Base-by-base conservation (phyloP, 2,888 invertebrate genomes). In the Agrilus mali region DNA sequence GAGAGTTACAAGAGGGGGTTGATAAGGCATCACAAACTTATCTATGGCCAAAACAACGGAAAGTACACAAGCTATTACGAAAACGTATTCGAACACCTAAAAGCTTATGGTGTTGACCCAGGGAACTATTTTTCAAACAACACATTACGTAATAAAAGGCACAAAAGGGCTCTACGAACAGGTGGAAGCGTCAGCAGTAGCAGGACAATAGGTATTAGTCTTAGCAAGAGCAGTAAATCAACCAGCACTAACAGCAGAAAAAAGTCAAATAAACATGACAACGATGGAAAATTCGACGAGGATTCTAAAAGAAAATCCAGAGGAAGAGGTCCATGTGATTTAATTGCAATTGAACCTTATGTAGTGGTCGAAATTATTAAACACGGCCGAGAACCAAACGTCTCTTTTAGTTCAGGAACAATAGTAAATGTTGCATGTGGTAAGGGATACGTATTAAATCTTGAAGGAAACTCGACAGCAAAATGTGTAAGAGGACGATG, bases 401-500 rank as follows among this genome's bases (percentile, higher is more conserved):
- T 77, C 12, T 77, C 80, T 6, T 84, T 77, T 60, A 82, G 86
- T 49, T 78, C 83, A 40, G 88, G 88, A 0, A 83, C 84, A 0
- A 75, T 85, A 38, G 75, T 88, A 0, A 74, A 79, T 53, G 75
- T 87, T 33, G 80, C 80, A 1, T 89, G 88, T 60, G 80, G 80
- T 1, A 79, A 80, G 50, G 87, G 87, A 4, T 87, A 85, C 56
- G 79, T 78, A 10, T 67, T 84, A 4, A 88, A 86, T 60, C 69
- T 86, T 47, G 73, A 74, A 15, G 71, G 73, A 42, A 87, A 87
- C 58, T 74, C 77, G 3, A 86, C 87, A 1, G 83, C 83, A 0
- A 80, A 81, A 56, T 93, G 93, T 61, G 79, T 82, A 3, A 73
- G 86, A 48, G 90, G 92, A 1, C 74, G 82, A 50, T 92, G 92